These are phyloP conservation scores for Philotrypesis tridentata DNA, from an alignment of 1,140 invertebrate species.

Conservation along the genomic window DNA sequence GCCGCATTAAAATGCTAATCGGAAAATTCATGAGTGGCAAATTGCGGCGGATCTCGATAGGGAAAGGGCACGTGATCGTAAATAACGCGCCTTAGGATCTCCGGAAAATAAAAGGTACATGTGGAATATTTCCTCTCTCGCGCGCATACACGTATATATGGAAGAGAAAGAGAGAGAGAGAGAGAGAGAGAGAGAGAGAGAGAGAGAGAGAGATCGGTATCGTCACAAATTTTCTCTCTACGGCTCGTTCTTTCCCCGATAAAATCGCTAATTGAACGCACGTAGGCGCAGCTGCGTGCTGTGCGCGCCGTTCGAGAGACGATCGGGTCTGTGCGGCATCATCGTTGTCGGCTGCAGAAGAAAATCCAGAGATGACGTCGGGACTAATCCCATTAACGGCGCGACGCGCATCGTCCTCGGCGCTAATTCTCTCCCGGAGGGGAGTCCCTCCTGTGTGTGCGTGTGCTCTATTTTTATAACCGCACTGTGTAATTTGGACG, in stretches of 20 bases:
- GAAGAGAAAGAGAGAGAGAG: no score
- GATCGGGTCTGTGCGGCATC: no score
- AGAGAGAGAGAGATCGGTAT: background rate
- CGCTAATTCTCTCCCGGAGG: background rate
- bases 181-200: no score
- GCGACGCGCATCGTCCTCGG: background rate
- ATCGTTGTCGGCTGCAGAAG: background rate
- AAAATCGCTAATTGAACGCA: slow-evolving; percentile 12
- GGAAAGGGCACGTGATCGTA: background rate
- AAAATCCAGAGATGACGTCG: background rate
- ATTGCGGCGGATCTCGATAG: background rate
- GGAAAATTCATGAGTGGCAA: background rate
- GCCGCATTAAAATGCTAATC: background rate
- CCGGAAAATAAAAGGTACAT: background rate
- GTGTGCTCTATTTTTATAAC: slow-evolving; percentile 61
- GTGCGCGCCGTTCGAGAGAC: no score
- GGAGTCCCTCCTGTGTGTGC: no score
- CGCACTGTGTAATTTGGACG: slow-evolving; percentile 34
- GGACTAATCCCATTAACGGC: background rate
- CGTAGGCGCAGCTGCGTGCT: no score
- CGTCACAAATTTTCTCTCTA: background rate
- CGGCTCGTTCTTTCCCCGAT: background rate
- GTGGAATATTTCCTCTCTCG: no score
- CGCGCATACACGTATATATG: no score
- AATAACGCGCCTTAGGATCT: background rate